These are phyloP conservation scores for Octonoba sinensis DNA, from an alignment of 2,888 invertebrate species.

Conservation along the genomic window DNA sequence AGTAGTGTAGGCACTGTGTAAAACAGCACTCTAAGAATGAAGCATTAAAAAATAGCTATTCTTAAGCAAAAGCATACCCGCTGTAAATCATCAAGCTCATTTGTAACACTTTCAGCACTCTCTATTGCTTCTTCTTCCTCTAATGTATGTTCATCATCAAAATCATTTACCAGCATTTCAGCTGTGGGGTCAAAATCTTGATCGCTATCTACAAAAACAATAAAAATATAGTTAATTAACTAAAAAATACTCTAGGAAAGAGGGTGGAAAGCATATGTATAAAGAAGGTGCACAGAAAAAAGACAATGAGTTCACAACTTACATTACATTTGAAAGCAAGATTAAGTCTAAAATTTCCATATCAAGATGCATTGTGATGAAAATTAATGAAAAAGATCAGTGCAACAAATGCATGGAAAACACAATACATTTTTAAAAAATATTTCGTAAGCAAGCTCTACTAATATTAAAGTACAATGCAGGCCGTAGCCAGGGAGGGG, in stretches of 20 bases:
- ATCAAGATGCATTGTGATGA: too few species aligned
- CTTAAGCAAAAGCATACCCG: slow-evolving; percentile 74
- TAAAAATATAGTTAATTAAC: not conserved
- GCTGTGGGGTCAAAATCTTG: slow-evolving; percentile 88
- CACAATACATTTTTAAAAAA: too few species aligned
- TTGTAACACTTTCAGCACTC: slow-evolving; percentile 83
- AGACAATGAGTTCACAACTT: not conserved
- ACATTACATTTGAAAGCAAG: too few species aligned
- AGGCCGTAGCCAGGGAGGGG: too few species aligned
- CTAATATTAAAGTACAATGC: too few species aligned
- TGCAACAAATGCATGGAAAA: too few species aligned
- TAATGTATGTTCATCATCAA: slow-evolving; percentile 95
- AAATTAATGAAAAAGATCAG: too few species aligned
- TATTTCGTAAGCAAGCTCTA: too few species aligned
- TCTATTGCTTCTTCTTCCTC: slow-evolving; percentile 97
- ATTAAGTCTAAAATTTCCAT: too few species aligned
- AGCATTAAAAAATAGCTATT: too few species aligned
- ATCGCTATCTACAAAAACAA: slow-evolving; percentile 68
- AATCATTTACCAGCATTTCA: slow-evolving; percentile 97
- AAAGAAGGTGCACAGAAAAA: not conserved
- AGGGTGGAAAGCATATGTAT: not conserved
- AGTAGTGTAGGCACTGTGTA: too few species aligned
- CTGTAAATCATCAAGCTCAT: slow-evolving; percentile 89
- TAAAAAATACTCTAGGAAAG: not conserved
- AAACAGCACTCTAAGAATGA: too few species aligned